Base-by-base conservation (phyloP, 2,888 invertebrate genomes). In the Nephrotoma flavescens region DNA sequence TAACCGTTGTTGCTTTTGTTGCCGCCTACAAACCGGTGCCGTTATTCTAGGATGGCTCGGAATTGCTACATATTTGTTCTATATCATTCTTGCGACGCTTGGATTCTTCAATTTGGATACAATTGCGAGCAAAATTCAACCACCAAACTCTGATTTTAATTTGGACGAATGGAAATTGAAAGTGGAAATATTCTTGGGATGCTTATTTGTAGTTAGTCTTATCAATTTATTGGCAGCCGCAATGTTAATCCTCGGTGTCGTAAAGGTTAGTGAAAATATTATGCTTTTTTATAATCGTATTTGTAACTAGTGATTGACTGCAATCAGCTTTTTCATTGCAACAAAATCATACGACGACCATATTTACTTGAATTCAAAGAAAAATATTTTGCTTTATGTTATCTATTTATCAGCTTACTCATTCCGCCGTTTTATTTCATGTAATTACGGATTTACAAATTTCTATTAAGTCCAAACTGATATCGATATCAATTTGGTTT, bases 201-300 rank as follows among this genome's bases (percentile, higher is more conserved):
- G 42, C 9, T 84, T 84, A 9, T 84, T 84, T 84, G 84, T 84
- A 15, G 84, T 84, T n/a, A 84, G 84, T 42, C 5, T 84, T 7
- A 84, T 84, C n/a, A 84, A 84, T 84, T 84, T 84, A n/a, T 42
- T 84, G 42, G 84, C 84, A 1, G 84, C 84, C 7, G n/a, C 15
- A 41, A 84, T 84, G 84, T 42, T 84, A 42, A 84, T 84, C 42
- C n/a, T 84, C 42, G 84, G 84, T 84, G 84, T n/a, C 84, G 42
- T 84, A 15, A 84, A 84, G 84, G 84, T 84, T 84, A 84, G 84
- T 84, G n/a, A 42, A 84, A 84, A 42, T 84, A 84, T 84, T 47
- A 47, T 84, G 15, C 71, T 41, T 83, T 57, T 57, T 57, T 9
- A 31, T 71, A 71, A 71, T 71, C 71, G 31, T 31, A 31, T 31